These are phyloP conservation scores for Bradypodion ventrale DNA, from an alignment of 2,797 vertebrate genomes.

Conservation along the genomic window DNA sequence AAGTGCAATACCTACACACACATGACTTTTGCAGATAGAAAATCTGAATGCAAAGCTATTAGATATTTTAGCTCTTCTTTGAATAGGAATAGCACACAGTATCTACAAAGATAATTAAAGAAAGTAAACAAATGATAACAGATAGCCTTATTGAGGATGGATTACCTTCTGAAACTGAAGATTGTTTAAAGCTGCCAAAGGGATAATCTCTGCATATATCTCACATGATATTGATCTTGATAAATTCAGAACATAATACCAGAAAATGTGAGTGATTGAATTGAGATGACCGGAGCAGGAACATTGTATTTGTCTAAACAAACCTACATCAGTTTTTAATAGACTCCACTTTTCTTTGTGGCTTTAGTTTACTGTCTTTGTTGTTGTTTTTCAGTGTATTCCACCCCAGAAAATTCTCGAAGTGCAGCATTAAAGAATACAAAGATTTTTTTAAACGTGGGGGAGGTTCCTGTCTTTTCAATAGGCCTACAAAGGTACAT, in stretches of 20 bases:
- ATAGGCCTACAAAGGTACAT: constrained; percentile 92
- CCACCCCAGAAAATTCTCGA: constrained; percentile 92
- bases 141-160: neutral
- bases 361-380: constrained; percentile 52
- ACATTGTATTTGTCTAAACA: neutral
- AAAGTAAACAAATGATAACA: neutral
- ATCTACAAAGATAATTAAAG: neutral
- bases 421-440: constrained; percentile 95
- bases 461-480: constrained; percentile 95
- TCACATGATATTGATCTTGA: neutral
- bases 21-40: neutral
- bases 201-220: too few species aligned
- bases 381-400: constrained; percentile 82
- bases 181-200: neutral
- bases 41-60: neutral
- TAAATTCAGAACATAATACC: neutral
- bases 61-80: neutral
- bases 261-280: neutral
- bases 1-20: too few species aligned
- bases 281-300: neutral
- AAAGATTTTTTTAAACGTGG: constrained; percentile 95
- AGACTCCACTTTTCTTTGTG: constrained; percentile 28
- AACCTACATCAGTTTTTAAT: neutral
- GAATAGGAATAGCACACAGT: neutral
- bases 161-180: neutral